A percentile compares a stretch with the other conserved stretches of the same genome.
phyloP scores from a whole-genome alignment of 2,113 vertebrate species.

The Butastur rufipennis region DNA sequence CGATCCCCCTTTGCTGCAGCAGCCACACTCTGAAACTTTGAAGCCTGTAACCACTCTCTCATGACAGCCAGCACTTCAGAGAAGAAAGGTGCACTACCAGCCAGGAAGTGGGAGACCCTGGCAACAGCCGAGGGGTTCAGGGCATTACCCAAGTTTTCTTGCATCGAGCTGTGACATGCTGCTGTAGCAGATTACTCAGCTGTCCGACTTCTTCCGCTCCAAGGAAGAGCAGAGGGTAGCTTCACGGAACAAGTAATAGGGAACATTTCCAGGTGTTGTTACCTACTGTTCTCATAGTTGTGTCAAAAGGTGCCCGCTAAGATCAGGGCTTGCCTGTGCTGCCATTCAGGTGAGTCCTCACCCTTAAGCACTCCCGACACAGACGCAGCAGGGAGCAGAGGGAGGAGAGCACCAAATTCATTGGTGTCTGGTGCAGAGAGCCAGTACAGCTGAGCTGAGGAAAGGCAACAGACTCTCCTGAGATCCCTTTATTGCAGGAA shows the following conservation, averaged over 20 bases:
- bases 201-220: background rate
- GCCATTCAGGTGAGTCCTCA: background rate
- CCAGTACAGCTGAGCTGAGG: background rate
- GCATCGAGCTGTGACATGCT: background rate
- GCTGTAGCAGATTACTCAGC: background rate
- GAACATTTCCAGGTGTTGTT: background rate
- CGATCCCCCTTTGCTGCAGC: background rate
- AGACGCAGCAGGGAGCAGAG: fast-evolving
- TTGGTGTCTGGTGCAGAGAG: background rate
- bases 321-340: background rate
- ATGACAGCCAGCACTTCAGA: background rate
- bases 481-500: background rate
- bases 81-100: background rate
- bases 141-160: background rate
- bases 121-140: background rate
- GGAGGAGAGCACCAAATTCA: background rate
- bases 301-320: fast-evolving
- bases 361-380: background rate
- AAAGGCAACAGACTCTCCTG: background rate
- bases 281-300: background rate
- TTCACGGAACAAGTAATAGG: background rate
- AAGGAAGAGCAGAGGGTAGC: background rate
- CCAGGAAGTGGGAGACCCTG: background rate
- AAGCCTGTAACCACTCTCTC: background rate
- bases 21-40: background rate